These are phyloP conservation scores for Akabosia matsudoensis DNA, from an alignment of 1,140 invertebrate genomes.

Conservation along the genomic window DNA sequence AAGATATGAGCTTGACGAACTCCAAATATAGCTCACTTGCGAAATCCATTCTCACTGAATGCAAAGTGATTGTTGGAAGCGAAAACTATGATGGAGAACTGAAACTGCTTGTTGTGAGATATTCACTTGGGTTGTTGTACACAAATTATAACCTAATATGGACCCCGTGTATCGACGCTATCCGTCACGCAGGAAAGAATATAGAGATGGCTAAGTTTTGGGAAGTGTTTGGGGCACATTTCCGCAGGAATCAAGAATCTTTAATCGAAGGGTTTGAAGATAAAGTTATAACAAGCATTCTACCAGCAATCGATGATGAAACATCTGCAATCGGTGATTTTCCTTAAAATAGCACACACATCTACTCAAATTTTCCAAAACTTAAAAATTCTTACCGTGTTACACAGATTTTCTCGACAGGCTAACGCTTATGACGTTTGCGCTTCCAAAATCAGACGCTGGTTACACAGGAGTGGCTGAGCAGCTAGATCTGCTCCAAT, in stretches of 20 bases:
- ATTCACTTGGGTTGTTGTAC: slow-evolving; percentile 22
- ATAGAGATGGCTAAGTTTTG: slow-evolving; percentile 2
- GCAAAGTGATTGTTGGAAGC: slow-evolving; percentile 29
- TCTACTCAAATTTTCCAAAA: background rate
- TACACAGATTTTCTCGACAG: background rate
- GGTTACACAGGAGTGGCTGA: background rate
- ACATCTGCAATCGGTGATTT: background rate
- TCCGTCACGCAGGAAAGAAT: slow-evolving; percentile 22
- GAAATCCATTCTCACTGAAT: slow-evolving; percentile 27
- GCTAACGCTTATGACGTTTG: background rate
- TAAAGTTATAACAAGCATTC: background rate
- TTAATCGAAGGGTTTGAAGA: background rate
- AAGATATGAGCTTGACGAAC: slow-evolving; percentile 24
- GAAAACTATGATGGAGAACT: background rate
- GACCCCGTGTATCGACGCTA: slow-evolving; percentile 22
- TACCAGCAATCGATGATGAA: background rate
- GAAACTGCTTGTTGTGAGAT: slow-evolving; percentile 20
- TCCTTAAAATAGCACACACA: too few species aligned
- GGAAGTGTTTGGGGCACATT: slow-evolving; percentile 21
- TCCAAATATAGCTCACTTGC: slow-evolving; percentile 23
- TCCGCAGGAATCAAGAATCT: background rate
- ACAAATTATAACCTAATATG: slow-evolving; percentile 25
- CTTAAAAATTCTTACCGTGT: background rate
- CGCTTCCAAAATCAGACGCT: background rate
- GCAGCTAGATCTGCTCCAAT: background rate